Evolutionary conservation across 2,797 vertebrate species (phyloP).

Genomic region (Sebastes kiyomatsui): DNA sequence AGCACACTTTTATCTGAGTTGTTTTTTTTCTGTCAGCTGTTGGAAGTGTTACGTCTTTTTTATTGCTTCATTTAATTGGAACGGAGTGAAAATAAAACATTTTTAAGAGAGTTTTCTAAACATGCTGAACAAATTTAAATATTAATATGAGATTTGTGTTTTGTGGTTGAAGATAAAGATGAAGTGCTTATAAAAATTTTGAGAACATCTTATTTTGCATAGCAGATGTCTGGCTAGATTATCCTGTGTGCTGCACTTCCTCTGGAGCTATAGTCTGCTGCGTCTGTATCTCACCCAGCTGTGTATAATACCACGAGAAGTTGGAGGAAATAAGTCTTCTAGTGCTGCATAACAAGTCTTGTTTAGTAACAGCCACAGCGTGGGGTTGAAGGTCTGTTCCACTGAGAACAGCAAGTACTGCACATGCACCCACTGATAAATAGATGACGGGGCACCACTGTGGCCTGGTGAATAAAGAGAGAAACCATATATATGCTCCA

Average conservation of each 20-base stretch:
- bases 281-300: constrained; percentile 7
- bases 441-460: constrained; percentile 3
- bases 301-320: not conserved
- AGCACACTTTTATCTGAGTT: constrained; percentile 5
- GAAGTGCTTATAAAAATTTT: not conserved
- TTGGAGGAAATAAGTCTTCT: not conserved
- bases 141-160: not conserved
- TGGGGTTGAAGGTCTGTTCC: constrained; percentile 7
- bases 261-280: constrained; percentile 2
- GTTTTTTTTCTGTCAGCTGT: constrained; percentile 6
- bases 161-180: constrained; percentile 4
- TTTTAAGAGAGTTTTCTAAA: not conserved
- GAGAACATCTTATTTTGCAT: not conserved
- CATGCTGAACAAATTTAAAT: not conserved
- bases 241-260: constrained; percentile 2
- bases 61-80: not conserved
- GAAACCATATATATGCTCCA: not conserved
- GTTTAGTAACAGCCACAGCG: constrained; percentile 13
- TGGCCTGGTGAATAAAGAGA: constrained; percentile 14
- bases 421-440: constrained; percentile 23
- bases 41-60: constrained; percentile 9
- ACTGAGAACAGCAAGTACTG: constrained; percentile 2
- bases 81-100: not conserved
- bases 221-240: constrained; percentile 1
- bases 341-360: constrained; percentile 19